These are phyloP conservation scores for Andricus quercusramuli DNA, from an alignment of 2,888 invertebrate species.

Conservation along the genomic window DNA sequence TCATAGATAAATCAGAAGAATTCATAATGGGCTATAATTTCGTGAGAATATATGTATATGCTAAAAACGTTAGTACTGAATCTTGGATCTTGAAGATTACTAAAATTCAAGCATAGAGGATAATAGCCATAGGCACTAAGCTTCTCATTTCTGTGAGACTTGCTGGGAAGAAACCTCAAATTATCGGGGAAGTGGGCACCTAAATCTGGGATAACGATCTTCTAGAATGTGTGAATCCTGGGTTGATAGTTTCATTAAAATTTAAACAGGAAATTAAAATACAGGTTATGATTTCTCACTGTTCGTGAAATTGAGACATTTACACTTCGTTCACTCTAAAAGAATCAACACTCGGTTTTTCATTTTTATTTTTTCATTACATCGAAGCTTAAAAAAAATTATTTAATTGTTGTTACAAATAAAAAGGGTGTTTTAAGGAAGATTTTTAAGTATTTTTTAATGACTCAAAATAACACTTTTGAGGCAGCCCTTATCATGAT, in stretches of 20 bases:
- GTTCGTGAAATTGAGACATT: neutral
- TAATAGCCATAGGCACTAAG: slow-evolving; percentile 47
- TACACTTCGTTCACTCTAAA: no score
- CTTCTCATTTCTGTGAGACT: slow-evolving; percentile 54
- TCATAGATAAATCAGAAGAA: neutral
- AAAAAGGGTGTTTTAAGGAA: no score
- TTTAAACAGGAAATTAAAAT: neutral
- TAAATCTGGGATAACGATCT: slow-evolving; percentile 51
- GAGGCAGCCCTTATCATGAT: no score
- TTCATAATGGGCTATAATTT: neutral
- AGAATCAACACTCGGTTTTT: no score
- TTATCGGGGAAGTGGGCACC: slow-evolving; percentile 45
- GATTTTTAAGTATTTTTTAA: no score
- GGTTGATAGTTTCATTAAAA: neutral
- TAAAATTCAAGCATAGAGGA: slow-evolving; percentile 13
- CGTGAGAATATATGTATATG: neutral
- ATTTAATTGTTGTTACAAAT: no score
- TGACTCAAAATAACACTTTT: no score
- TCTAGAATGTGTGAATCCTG: neutral
- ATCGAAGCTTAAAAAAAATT: no score
- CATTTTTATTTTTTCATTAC: no score
- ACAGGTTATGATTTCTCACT: neutral
- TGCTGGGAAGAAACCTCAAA: slow-evolving; percentile 48
- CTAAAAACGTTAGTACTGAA: neutral
- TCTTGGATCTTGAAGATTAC: neutral